A percentile compares a stretch with the other conserved stretches of the same genome.
Evolutionary conservation across 2,888 invertebrate species (phyloP).

Genomic region (Aspidiotus rigidus): DNA sequence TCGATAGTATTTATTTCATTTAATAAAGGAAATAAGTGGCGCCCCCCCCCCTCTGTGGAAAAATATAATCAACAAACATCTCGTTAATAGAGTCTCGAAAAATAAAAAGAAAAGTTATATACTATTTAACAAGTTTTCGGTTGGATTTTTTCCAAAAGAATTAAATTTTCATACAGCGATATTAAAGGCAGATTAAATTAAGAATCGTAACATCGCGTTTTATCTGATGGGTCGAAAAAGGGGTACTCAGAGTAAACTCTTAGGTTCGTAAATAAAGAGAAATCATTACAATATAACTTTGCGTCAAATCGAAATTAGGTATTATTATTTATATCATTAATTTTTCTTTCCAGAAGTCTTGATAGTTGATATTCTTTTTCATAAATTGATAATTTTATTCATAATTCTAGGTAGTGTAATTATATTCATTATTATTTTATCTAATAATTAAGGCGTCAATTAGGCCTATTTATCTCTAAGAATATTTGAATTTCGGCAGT

Average conservation of each 20-base stretch:
- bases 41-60: neutral
- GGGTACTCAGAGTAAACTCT: slow-evolving; percentile 5
- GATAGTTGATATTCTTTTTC: neutral
- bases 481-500: too few species aligned
- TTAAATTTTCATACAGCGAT: slow-evolving; percentile 30
- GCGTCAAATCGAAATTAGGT: too few species aligned
- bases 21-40: neutral
- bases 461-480: too few species aligned
- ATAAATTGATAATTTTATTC: too few species aligned
- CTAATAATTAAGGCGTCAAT: too few species aligned
- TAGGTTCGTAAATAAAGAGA: neutral
- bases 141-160: slow-evolving; percentile 29
- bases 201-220: slow-evolving; percentile 28
- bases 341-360: neutral
- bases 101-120: neutral
- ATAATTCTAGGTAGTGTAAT: neutral
- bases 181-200: slow-evolving; percentile 31
- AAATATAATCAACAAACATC: slow-evolving; percentile 5
- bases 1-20: slow-evolving; percentile 25
- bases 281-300: neutral
- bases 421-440: too few species aligned
- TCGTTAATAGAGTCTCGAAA: neutral
- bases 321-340: too few species aligned
- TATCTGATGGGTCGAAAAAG: slow-evolving; percentile 18
- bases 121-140: slow-evolving; percentile 27